phyloP scores from a whole-genome alignment of 2,797 vertebrate species.

The Carapus acus region DNA sequence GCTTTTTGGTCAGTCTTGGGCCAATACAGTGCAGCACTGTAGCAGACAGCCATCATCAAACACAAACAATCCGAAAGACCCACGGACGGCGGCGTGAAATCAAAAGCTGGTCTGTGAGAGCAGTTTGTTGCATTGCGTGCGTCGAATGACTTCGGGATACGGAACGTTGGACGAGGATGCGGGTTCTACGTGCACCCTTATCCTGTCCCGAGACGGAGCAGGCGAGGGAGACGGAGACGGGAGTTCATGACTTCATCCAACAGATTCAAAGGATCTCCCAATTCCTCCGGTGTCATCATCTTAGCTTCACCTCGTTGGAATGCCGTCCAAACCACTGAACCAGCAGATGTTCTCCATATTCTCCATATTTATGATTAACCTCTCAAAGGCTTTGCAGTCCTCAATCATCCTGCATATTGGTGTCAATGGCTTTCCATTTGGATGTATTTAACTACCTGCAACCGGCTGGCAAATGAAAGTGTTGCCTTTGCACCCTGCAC shows the following conservation, averaged over 20 bases:
- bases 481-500: slow-evolving; percentile 8
- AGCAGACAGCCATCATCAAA: slow-evolving; percentile 40
- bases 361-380: too few species aligned
- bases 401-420: not conserved
- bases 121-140: slow-evolving; percentile 19
- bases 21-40: slow-evolving; percentile 30
- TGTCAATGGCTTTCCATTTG: slow-evolving; percentile 5
- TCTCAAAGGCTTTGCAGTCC: too few species aligned
- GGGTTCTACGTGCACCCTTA: slow-evolving; percentile 2
- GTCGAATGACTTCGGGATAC: slow-evolving; percentile 21
- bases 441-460: not conserved
- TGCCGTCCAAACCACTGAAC: slow-evolving; percentile 45
- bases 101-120: slow-evolving; percentile 16
- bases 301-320: slow-evolving; percentile 55
- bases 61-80: slow-evolving; percentile 28
- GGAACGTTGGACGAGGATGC: slow-evolving; percentile 22
- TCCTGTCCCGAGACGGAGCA: slow-evolving; percentile 9
- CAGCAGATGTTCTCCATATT: slow-evolving; percentile 51
- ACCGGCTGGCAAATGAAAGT: slow-evolving; percentile 13
- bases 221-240: slow-evolving; percentile 8
- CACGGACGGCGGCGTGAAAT: slow-evolving; percentile 16
- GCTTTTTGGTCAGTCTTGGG: slow-evolving; percentile 39
- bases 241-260: slow-evolving; percentile 45
- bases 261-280: slow-evolving; percentile 35
- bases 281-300: slow-evolving; percentile 48